Evolutionary conservation across 2,888 invertebrate genomes (phyloP).

Genomic region (Drosophila recens): DNA sequence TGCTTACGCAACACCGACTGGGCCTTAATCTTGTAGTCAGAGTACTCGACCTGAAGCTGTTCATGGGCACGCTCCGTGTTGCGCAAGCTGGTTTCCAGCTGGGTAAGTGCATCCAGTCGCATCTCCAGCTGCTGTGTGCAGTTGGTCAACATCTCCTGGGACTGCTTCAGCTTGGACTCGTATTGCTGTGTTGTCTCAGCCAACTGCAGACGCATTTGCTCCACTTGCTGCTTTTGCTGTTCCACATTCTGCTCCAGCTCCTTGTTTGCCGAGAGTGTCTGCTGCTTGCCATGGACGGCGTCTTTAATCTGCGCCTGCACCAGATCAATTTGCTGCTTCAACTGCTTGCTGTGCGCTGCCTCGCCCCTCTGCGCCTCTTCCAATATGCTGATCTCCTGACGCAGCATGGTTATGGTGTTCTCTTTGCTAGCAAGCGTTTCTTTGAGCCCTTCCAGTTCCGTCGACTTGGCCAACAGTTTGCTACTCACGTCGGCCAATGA

Average conservation of each 20-base stretch:
- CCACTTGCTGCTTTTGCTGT: conserved; percentile 84
- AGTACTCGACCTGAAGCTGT: conserved; percentile 89
- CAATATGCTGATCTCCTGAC: conserved; percentile 88
- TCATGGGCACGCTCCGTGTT: conserved; percentile 90
- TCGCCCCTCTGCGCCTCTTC: conserved; percentile 89
- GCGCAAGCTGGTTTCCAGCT: conserved; percentile 87
- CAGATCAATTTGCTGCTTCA: conserved; percentile 84
- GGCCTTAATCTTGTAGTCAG: conserved; percentile 94
- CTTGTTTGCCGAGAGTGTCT: conserved; percentile 86
- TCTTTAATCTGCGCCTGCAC: conserved; percentile 84
- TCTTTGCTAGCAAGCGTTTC: conserved; percentile 85
- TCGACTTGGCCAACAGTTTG: conserved; percentile 86
- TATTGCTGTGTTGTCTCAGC: conserved; percentile 85
- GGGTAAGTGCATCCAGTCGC: conserved; percentile 79
- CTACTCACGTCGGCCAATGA: conserved; percentile 89
- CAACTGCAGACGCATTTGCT: conserved; percentile 86
- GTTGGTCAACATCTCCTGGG: conserved; percentile 84
- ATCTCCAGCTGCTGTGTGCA: conserved; percentile 70
- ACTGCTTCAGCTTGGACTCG: conserved; percentile 81
- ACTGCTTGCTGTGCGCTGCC: conserved; percentile 86
- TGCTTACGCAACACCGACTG: conserved; percentile 94
- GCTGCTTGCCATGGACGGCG: conserved; percentile 86
- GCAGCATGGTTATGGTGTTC: conserved; percentile 87
- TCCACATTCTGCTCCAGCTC: conserved; percentile 85
- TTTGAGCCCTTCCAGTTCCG: conserved; percentile 69